Base-by-base conservation (phyloP, 2,113 vertebrate genomes). In the Myiopsitta monachus region DNA sequence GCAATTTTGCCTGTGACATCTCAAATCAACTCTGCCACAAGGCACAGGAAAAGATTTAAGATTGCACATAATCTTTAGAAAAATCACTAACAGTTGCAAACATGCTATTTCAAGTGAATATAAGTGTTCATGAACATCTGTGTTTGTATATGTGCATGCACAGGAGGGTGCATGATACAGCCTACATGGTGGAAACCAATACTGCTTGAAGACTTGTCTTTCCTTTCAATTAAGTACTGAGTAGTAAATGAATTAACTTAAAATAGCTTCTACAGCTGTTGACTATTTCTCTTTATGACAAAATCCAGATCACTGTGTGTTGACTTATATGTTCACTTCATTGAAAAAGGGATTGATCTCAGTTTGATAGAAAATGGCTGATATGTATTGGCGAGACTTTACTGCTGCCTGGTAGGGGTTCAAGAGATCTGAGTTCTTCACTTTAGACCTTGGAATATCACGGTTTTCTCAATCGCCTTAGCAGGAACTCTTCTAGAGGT, bases 111-210 rank as follows among this genome's bases (percentile, higher is more conserved):
- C n/a, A 57, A 91, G 52, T 18, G 80, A 91, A 67, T 33, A 7
- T 46, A 93, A 93, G 88, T 63, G 80, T 55, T 92, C 18, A 22
- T 72, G 83, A 96, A 97, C 96, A 97, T 95, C 96, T 96, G 96
- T 77, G 86, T 92, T 69, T 83, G 54, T 70, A 33, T 8, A 28
- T 49, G 76, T 83, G 66, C 41, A 17, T 1, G 33, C 93, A 86
- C 93, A 84, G 95, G 43, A 51, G 95, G 92, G 91, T 69, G 89
- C 74, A 46, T 24, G 18, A 8, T 82, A 36, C 33, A 88, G 83
- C 36, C 36, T 38, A 14, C 9, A 4, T 36, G 73, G 36, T 13
- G 86, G 28, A 75, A 63, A 31, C 26, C 2, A 5, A 85, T 57
- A 31, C 43, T 69, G 80, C 84, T 87, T 46, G 66, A 92, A 94